Evolutionary conservation across 2,888 invertebrate genomes (phyloP), one percentile per base, ranked within the genome.

Genomic region (Diploptera punctata): DNA sequence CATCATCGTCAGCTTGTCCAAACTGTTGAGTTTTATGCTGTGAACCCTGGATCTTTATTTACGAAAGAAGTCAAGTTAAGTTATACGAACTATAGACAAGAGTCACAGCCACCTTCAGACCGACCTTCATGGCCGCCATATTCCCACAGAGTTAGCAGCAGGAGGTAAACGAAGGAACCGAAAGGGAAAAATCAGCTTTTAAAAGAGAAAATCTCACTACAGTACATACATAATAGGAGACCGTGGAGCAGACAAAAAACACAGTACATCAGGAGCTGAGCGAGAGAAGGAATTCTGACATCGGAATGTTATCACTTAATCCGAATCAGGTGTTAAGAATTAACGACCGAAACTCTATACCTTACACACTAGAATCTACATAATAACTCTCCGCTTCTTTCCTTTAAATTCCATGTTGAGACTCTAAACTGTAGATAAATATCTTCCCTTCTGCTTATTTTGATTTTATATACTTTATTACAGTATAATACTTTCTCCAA

Each of bases 121-220:
- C 47, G 65, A 65, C 65, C 65, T 65, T 65, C 19, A 38, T 29
- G 65, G 24, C 24, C 29, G 65, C 44, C 44, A 47, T 65, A 62
- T 62, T 62, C 43, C 62, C 43, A 43, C 62, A 38, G 62, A 43
- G n/a, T n/a, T n/a, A n/a, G n/a, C 62, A 62, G 62, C 43, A 24
- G 62, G 62, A 43, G 62, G 62, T 43, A 62, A 62, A 62, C 62
- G 43, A 62, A 62, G 38, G 21, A 62, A 33, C 62, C 62, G 62
- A 62, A 62, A 43, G 31, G 62, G 21, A 62, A 43, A n/a, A 43
- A 62, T 62, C 33, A 62, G 33, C 62, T 62, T 43, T 52, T 52
- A 52, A 24, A 19, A 52, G 52, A 52, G 52, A 52, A 52, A 52
- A n/a, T n/a, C n/a, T n/a, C n/a, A n/a, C n/a, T n/a, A n/a, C n/a